A percentile compares a stretch with the other conserved stretches of the same genome.
Evolutionary conservation across 2,797 vertebrate genomes (phyloP).

Genomic region (Heteromormyrus szaboi): DNA sequence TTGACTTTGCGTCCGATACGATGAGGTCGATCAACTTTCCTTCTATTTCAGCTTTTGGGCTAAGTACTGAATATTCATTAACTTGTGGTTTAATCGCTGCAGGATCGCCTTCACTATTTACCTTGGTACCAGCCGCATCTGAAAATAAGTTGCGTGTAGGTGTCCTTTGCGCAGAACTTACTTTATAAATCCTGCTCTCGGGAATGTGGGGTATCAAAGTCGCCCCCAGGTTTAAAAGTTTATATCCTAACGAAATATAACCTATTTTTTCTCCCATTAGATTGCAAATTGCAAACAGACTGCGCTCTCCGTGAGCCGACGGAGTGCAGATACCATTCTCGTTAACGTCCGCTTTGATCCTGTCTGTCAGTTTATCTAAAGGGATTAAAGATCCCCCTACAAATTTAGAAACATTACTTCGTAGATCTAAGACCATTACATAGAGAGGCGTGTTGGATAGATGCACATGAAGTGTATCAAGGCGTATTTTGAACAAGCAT

Average conservation of each 20-base stretch:
- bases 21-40: constrained; percentile 1
- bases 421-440: constrained; percentile 63
- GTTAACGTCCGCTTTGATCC: constrained; percentile 47
- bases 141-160: background rate
- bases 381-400: constrained; percentile 66
- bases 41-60: constrained; percentile 22
- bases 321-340: constrained; percentile 39
- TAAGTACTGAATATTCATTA: constrained; percentile 11
- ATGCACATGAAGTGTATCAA: constrained; percentile 51
- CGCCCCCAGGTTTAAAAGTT: constrained; percentile 63
- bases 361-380: constrained; percentile 46
- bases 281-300: constrained; percentile 50
- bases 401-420: constrained; percentile 51
- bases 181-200: constrained; percentile 28
- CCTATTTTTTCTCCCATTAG: constrained; percentile 59
- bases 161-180: background rate
- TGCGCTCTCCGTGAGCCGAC: constrained; percentile 49
- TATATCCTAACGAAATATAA: constrained; percentile 63
- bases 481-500: constrained; percentile 72
- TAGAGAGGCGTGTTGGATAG: constrained; percentile 61
- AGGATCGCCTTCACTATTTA: background rate
- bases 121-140: background rate
- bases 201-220: constrained; percentile 45
- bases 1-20: constrained; percentile 17
- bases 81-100: background rate